Base-by-base conservation (phyloP, 2,888 invertebrate genomes). In the Arctia plantaginis region DNA sequence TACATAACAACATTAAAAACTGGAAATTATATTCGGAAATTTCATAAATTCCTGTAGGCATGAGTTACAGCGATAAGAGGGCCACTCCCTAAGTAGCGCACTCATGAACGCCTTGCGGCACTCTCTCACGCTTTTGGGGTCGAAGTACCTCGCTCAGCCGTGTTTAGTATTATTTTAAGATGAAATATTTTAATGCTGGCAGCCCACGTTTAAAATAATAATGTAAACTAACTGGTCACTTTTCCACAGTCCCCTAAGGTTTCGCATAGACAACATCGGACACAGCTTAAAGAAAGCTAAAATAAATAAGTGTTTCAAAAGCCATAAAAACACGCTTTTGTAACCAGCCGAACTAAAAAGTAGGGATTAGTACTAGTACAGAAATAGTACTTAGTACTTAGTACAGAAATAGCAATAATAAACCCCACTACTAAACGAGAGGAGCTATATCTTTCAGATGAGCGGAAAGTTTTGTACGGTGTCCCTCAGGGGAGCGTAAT, bases 11-110 rank as follows among this genome's bases (percentile, higher is more conserved):
- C 71, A 82, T 79, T 77, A 72, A 66, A 55, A 79, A 79, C 84
- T 83, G 83, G 83, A 87, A 82, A 87, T 84, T 82, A 27, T 66
- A 78, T 79, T 86, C 84, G 85, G 85, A 85, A 82, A 87, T 83
- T 55, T 82, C 80, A 79, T 80, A 82, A 83, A 86, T 86, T 83
- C 84, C 79, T 79, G 51, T 62, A 47, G 76, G 70, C 68, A 75
- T 79, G 74, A 79, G 76, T 77, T 72, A 69, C 47, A 23, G 39
- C 55, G 73, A 71, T 78, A 68, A 76, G 65, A 70, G 39, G 73
- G 79, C 78, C 78, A 79, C 81, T 73, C 73, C 59, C 75, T 78
- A 80, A 79, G 83, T 80, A 77, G 71, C 76, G 47, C 64, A 67
- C 76, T 74, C 72, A 67, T 44, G 67, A 27, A 71, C 59, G 74